A percentile compares a stretch with the other conserved stretches of the same genome.
phyloP scores from a whole-genome alignment of 2,888 invertebrate genomes.

The Sclerodermus sp. region DNA sequence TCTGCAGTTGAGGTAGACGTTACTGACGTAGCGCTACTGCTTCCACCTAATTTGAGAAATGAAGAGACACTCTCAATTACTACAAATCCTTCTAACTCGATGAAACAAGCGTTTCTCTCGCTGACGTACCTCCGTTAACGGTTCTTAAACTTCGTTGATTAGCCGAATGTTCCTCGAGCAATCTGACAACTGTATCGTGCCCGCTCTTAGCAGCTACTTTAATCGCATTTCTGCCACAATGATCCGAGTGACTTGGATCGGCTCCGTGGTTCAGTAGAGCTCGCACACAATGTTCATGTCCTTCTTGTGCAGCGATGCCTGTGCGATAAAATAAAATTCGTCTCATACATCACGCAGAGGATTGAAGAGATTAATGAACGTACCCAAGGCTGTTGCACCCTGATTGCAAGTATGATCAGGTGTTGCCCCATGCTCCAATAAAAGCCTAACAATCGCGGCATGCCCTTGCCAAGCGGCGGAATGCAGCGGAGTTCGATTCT shows the following conservation, averaged over 20 bases:
- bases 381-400: slow-evolving; percentile 89
- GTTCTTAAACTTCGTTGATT: slow-evolving; percentile 52
- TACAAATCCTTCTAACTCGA: too few relatives aligned
- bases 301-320: slow-evolving; percentile 95
- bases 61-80: not conserved
- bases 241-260: slow-evolving; percentile 82
- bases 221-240: slow-evolving; percentile 83
- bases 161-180: slow-evolving; percentile 68
- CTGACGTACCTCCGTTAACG: slow-evolving; percentile 51
- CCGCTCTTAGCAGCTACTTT: slow-evolving; percentile 91
- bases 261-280: slow-evolving; percentile 81
- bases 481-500: slow-evolving; percentile 87
- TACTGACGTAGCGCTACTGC: slow-evolving; percentile 57
- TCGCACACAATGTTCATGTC: slow-evolving; percentile 89
- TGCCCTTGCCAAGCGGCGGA: slow-evolving; percentile 97
- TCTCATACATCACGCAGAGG: not conserved
- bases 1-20: slow-evolving; percentile 64
- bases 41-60: slow-evolving; percentile 53
- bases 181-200: slow-evolving; percentile 80
- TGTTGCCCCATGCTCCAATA: slow-evolving; percentile 78
- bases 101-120: too few relatives aligned
- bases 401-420: slow-evolving; percentile 92
- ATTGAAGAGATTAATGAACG: slow-evolving; percentile 9
- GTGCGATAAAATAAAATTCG: slow-evolving; percentile 21
- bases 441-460: slow-evolving; percentile 76